Evolutionary conservation across 2,888 invertebrate species (phyloP), one percentile per base, ranked within the genome.

Genomic region (Lomographa bimaculata): DNA sequence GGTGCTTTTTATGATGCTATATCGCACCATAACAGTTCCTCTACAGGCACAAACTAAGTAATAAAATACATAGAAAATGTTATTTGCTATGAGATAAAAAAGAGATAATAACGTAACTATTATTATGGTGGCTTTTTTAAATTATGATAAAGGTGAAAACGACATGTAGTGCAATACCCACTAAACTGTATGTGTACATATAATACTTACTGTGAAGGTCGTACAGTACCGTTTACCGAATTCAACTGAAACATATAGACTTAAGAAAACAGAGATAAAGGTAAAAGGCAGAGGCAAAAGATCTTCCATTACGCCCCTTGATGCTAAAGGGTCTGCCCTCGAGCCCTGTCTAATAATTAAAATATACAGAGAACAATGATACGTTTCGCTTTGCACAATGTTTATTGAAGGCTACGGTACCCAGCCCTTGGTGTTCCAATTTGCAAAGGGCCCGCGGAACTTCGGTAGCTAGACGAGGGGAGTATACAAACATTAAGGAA

Each of bases 291-390:
- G 48, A 68, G 49, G 55, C 59, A 60, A 64, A 63, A 67, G 64
- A 63, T 65, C 61, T 61, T 55, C 62, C 59, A 66, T 68, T 70
- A 63, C 65, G 58, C 58, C 61, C 63, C 64, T 64, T 62, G 43
- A 49, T 58, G 60, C 57, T 63, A 58, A 54, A 74, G 68, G 71
- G 65, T 60, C 56, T 62, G 57, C 65, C 68, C 69, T 60, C 54
- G 54, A 69, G 71, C 64, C 57, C 64, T 68, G 71, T 71, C 69
- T 77, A 76, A 81, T 83, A 79, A 84, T 84, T 83, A 83, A 83
- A 83, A 83, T 82, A 82, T 74, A 79, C 80, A 77, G 66, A 70
- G 79, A 74, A 83, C 79, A 81, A 81, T 84, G 79, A 84, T 81
- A 78, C 73, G 79, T 78, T 74, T 80, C 74, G 72, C 76, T 76